These are phyloP conservation scores for Hippopotamus amphibius DNA, from an alignment of 2,113 vertebrate species.

Conservation along the genomic window DNA sequence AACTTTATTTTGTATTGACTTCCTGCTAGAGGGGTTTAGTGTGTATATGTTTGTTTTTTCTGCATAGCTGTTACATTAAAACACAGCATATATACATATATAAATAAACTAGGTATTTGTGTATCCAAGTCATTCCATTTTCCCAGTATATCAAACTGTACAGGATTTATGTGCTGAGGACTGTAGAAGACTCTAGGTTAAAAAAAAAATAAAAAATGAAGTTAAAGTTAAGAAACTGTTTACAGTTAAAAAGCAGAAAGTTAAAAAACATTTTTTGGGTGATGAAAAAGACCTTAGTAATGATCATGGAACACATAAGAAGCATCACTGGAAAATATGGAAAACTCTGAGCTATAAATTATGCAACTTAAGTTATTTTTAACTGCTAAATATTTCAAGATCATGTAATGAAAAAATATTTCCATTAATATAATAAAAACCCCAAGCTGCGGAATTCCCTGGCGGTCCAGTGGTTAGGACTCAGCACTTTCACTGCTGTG, in stretches of 20 bases:
- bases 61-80: background rate
- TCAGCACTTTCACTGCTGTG: background rate
- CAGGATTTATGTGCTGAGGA: background rate
- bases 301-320: background rate
- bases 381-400: background rate
- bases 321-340: background rate
- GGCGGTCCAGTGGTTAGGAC: background rate
- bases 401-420: background rate
- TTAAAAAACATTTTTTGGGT: background rate
- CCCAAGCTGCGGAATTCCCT: background rate
- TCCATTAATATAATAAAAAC: background rate
- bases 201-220: background rate
- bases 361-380: background rate
- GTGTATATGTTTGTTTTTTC: background rate
- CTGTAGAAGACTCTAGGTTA: background rate
- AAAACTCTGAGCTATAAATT: background rate
- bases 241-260: background rate
- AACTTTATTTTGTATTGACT: background rate
- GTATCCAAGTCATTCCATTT: background rate
- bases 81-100: background rate
- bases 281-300: background rate
- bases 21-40: background rate
- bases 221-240: background rate
- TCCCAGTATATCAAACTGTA: background rate
- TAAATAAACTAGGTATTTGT: background rate